Evolutionary conservation across 2,888 invertebrate species (phyloP), one percentile per base, ranked within the genome.

Genomic region (Scelioninae gen. 2): DNA sequence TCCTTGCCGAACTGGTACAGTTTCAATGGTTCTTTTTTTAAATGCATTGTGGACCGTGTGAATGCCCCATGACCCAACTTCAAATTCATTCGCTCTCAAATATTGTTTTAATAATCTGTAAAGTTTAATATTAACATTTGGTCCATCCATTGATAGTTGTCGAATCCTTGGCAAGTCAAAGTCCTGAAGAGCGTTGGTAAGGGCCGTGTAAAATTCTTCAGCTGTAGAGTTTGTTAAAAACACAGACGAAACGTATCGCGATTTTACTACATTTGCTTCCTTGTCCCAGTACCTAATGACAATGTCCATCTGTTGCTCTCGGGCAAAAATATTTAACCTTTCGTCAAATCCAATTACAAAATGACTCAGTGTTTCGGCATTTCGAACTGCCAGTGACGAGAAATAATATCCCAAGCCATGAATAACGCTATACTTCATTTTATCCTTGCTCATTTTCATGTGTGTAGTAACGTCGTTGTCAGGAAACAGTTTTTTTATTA

Each of bases 41-140:
- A 81, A 78, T 35, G 79, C 78, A 22, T 80, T 77, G 71, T 82
- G 78, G 7, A 80, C 64, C 10, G 74, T 70, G 67, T 81, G 80
- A 7, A 82, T 71, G 22, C 79, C 80, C 55, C 81, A 82, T 39
- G 73, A 74, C 33, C 81, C 81, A 45, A 81, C 69, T 25, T 81
- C 74, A 7, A 82, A 15, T 19, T 31, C n/a, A 35, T 15, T 10
- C 6, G 45, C 10, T 35, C n/a, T 22, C 19, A 57, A 37, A 25
- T 58, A 33, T 25, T 37, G 11, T 22, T 35, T 55, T n/a, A 73
- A 53, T 9, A 69, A 48, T 13, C 35, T 46, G 2, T 58, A 39
- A 25, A 76, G 63, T 37, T 76, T 67, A 13, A 61, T 45, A 43
- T 76, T 77, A 4, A 75, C 69, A 60, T 76, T 74, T 6, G 74